Evolutionary conservation across 2,888 invertebrate species (phyloP), one percentile per base, ranked within the genome.

Genomic region (Sussaba pulchella): DNA sequence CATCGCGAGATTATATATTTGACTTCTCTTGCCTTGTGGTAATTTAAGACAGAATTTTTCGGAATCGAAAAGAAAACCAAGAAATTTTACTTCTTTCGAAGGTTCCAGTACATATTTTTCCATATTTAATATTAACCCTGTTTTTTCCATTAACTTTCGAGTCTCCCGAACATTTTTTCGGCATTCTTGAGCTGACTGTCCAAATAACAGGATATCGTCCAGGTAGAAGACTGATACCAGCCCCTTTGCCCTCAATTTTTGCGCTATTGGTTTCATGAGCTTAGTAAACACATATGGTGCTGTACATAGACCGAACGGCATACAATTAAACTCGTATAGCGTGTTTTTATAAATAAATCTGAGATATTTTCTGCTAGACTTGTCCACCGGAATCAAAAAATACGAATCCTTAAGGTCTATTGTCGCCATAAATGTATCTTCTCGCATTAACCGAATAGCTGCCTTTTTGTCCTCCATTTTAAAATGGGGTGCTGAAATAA

Each of bases 341-440:
- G 47, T 5, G 9, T 24, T 45, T 45, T 19, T 21, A 31, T 39
- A 66, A 9, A 19, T 50, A 10, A 50, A 66, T 52, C 66, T 52
- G 4, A 72, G 17, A 24, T 54, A 63, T 73, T 73, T 41, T 10
- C 50, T 31, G 24, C 14, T 26, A 3, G 45, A 66, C 1, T 57
- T 52, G 2, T 74, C 36, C 14, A 74, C 66, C 1, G 66, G 66
- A 54, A 74, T 66, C n/a, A 74, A 52, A 39, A 73, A 73, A 73
- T 52, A 64, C 12, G 73, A 63, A 54, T 73, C 64, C 4, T 73
- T 74, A 1, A 66, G 45, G 19, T 74, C 66, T 0, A 74, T 43
- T 14, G 57, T 24, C 12, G 66, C 19, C 45, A 66, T 21, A 45
- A 64, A 54, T 64, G n/a, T n/a, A n/a, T n/a, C 54, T 45, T 66